Percentiles rank a stretch among this genome's conserved stretches.
Conservation (phyloP, 1,140 invertebrate species). For the Panulirus ornatus region DNA sequence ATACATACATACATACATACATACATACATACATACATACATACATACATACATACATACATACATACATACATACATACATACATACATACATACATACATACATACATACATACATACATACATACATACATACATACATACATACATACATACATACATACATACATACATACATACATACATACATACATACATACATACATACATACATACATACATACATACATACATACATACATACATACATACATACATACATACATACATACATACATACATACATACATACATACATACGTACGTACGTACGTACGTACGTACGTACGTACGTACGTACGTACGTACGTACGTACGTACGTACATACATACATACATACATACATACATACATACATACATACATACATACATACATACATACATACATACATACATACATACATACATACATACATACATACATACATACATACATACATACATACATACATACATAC, state of each 20-base stretch:
- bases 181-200: background rate
- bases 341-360: background rate
- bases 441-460: background rate
- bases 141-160: background rate
- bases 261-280: background rate
- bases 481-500: background rate
- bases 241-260: background rate
- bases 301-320: background rate
- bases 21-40: too few relatives aligned
- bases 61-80: background rate
- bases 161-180: background rate
- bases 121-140: background rate
- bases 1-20: too few relatives aligned
- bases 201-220: background rate
- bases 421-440: background rate
- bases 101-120: background rate
- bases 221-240: background rate
- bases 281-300: background rate
- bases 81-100: background rate
- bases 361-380: background rate
- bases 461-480: background rate
- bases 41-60: too few relatives aligned
- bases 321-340: background rate
- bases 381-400: background rate
- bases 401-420: background rate